Base-by-base conservation (phyloP, 2,888 invertebrate species). In the Anthophora plumipes region DNA sequence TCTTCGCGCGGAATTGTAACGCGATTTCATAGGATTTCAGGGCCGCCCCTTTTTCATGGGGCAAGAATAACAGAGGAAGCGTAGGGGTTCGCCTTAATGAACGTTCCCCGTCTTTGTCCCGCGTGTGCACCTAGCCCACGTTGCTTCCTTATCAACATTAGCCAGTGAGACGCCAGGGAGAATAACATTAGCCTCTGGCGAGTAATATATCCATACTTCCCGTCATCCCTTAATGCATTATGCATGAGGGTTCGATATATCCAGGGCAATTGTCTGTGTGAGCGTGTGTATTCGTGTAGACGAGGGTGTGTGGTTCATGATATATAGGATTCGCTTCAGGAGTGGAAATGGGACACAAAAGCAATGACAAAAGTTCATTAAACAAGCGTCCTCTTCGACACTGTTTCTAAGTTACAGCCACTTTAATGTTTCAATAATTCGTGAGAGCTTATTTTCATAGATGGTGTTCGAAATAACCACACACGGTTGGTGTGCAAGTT, bases 161-260 rank as follows among this genome's bases (percentile, higher is more conserved):
- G 86, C 88, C 88, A 84, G 84, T 72, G 89, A 87, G 88, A 87
- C 87, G 83, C 85, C 77, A 80, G 83, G 84, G 83, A 86, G 86
- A 89, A 88, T 90, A 89, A 90, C 86, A 90, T 89, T 86, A 87
- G 86, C 85, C 88, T 85, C 82, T 83, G 83, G 84, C 83, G 83
- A 89, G 88, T 87, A 86, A 89, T 89, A 89, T 87, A 88, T 87
- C 88, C 87, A 88, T 89, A 86, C 86, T 85, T 85, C 74, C 78
- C 88, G 85, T 90, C 90, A 89, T 88, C 88, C 88, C 85, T 82
- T 80, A 84, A 90, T 90, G 82, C 83, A 90, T 90, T 89, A 90
- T 90, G 88, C 85, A 90, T 90, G 88, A 89, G 84, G 85, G 77
- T 89, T 86, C 89, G 88, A 90, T 85, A 81, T 83, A 89, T 82